Base-by-base conservation (phyloP, 2,797 vertebrate genomes). In the Geotrypetes seraphini region DNA sequence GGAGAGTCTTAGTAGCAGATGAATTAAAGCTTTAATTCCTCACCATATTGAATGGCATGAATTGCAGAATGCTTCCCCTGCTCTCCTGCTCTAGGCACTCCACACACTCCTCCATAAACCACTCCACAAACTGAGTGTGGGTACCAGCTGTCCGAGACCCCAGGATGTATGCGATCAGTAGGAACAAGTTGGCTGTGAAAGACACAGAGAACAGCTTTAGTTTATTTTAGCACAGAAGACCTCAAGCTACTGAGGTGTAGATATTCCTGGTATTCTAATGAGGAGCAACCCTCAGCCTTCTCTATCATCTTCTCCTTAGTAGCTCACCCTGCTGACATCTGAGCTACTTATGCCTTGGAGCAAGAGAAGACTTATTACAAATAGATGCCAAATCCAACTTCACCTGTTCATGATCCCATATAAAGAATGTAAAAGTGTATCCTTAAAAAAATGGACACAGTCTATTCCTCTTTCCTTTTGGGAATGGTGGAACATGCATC, bases 31-130 rank as follows among this genome's bases (percentile, higher is more conserved):
- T 21, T n/a, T n/a, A n/a, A 20, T n/a, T n/a, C 13, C 90, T 87
- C 67, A 98, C 95, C 57, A 96, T 96, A 39, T 92, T 95, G 33
- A 99, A 99, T 21, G 94, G 94, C 92, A 97, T 91, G 74, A 98
- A 97, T 78, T 99, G 94, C 20, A 99, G 75, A 61, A 99, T 93
- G 69, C 85, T 96, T 12, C 90, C 88, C 0, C 89, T 85, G 50
- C 86, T 87, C 33, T 91, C 92, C 69, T 94, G 93, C 47, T 98
- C 93, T 55, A 91, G 70, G 37, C 91, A 97, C 33, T 89, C 89
- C 12, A 99, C 96, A 1, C 93, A 97, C 58, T 97, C 93, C 72
- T 98, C 90, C 77, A 98, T 80, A 67, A 99, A 97, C 76, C 92
- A 96, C 75, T 97, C 96, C 3, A 97, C 93, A 31, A 98, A 98